Evolutionary conservation across 1,140 invertebrate genomes (phyloP).

Genomic region (Nomia melanderi): DNA sequence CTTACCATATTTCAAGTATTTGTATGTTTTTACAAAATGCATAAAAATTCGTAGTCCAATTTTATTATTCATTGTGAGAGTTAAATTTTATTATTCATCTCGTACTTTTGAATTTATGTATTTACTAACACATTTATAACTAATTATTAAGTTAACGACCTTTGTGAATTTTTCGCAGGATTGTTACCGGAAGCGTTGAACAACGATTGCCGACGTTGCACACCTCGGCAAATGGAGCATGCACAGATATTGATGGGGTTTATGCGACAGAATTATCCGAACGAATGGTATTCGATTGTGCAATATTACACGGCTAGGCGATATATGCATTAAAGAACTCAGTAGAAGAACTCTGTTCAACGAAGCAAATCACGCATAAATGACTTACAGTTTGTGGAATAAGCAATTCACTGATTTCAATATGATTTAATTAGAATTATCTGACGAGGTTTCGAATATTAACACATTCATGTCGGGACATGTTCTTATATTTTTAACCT

Average conservation of each 20-base stretch:
- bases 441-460: not conserved
- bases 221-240: slow-evolving; percentile 46
- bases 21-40: too few species aligned
- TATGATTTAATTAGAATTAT: not conserved
- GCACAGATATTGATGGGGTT: slow-evolving; percentile 59
- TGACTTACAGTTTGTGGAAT: not conserved
- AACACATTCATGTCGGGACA: too few species aligned
- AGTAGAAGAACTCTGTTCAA: not conserved
- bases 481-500: too few species aligned
- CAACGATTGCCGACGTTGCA: slow-evolving; percentile 64
- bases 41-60: too few species aligned
- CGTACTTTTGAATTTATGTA: too few species aligned
- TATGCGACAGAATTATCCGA: slow-evolving; percentile 56
- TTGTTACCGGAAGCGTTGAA: slow-evolving; percentile 71
- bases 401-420: not conserved
- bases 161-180: slow-evolving; percentile 77
- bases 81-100: too few species aligned
- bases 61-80: too few species aligned
- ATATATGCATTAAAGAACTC: not conserved
- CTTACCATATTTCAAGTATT: too few species aligned
- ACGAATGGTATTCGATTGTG: slow-evolving; percentile 61
- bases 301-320: not conserved
- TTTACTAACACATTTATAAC: too few species aligned
- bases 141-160: not conserved
- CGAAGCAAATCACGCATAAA: too few species aligned